phyloP scores from a whole-genome alignment of 2,888 invertebrate genomes.

The Ceriagrion tenellum region DNA sequence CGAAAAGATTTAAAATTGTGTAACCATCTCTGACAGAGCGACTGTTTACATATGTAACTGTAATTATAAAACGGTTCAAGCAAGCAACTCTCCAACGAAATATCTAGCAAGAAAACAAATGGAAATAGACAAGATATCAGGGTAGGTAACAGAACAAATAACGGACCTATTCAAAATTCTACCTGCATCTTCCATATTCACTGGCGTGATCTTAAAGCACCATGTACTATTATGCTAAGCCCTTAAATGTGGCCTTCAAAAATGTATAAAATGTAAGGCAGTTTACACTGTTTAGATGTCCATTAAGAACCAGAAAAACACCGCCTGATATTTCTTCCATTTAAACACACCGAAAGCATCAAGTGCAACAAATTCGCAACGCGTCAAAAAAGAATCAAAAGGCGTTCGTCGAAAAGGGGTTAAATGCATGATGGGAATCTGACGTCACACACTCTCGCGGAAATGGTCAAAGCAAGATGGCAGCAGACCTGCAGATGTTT shows the following conservation, averaged over 20 bases:
- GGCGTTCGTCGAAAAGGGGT: slow-evolving; percentile 47
- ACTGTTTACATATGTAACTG: too few relatives aligned
- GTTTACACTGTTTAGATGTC: neutral
- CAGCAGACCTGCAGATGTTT: slow-evolving; percentile 91
- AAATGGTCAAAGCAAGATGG: slow-evolving; percentile 85
- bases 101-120: neutral
- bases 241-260: neutral
- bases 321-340: too few relatives aligned
- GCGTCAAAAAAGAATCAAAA: slow-evolving; percentile 38
- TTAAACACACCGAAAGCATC: neutral
- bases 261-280: too few relatives aligned
- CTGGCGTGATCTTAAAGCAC: neutral
- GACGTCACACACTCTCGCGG: slow-evolving; percentile 75
- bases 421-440: slow-evolving; percentile 66
- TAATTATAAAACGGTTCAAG: too few relatives aligned
- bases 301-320: too few relatives aligned
- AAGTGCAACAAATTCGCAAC: neutral
- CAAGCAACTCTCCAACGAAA: neutral
- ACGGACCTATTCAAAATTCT: neutral
- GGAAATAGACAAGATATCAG: neutral
- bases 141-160: neutral
- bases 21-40: too few relatives aligned
- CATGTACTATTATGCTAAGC: neutral
- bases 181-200: neutral
- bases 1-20: too few relatives aligned